Percentiles rank a stretch among this genome's conserved stretches.
Evolutionary conservation across 2,797 vertebrate species (phyloP).

Genomic region (Poecile montanus): DNA sequence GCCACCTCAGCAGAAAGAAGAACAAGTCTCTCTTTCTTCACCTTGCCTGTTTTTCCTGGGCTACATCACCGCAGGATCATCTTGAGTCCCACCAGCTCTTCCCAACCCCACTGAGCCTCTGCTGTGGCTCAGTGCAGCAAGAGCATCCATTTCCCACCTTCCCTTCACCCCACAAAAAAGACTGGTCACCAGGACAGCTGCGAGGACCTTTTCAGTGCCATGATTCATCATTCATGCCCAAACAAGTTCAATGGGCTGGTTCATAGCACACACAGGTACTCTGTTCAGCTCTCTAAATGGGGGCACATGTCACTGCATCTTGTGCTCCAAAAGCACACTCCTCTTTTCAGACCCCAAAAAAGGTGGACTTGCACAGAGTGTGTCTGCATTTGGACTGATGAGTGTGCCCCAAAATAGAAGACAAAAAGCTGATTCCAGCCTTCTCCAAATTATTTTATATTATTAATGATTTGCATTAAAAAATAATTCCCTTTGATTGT

Average conservation of each 20-base stretch:
- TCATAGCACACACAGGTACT: not conserved
- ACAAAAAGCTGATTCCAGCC: not conserved
- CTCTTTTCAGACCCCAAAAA: not conserved
- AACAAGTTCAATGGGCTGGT: not conserved
- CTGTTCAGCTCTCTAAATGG: fast-evolving
- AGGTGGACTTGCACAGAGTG: fast-evolving
- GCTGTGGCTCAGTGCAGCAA: not conserved
- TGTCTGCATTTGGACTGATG: not conserved
- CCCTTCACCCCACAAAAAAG: fast-evolving
- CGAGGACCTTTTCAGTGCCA: not conserved
- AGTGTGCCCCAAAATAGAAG: not conserved
- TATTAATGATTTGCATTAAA: not conserved
- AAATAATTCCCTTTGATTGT: not conserved
- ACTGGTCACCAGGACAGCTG: not conserved
- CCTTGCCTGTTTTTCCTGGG: not conserved
- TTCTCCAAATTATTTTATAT: constrained; percentile 13
- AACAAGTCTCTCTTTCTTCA: not conserved
- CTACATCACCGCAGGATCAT: not conserved
- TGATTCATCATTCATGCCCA: not conserved
- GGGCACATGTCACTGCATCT: fast-evolving
- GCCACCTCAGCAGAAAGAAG: not conserved
- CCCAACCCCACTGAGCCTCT: not conserved
- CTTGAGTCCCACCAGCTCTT: not conserved
- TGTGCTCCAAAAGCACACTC: fast-evolving
- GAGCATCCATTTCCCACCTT: not conserved